These are phyloP conservation scores for Urocynchramus pylzowi DNA, from an alignment of 2,113 vertebrate species.

Conservation along the genomic window DNA sequence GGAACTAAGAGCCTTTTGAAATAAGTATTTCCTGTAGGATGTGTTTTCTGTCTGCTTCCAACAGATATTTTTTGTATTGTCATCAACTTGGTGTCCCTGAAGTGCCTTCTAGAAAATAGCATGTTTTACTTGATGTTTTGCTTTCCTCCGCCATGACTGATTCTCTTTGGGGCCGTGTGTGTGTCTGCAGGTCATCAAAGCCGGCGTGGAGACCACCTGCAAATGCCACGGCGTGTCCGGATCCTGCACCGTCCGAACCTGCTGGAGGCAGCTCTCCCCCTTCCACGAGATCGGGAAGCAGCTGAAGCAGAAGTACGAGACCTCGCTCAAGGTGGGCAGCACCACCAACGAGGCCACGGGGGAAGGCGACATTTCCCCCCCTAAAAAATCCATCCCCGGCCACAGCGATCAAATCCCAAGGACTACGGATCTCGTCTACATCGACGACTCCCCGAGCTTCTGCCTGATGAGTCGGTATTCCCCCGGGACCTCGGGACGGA, in stretches of 20 bases:
- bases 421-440: conserved; percentile 92
- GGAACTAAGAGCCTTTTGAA: background rate
- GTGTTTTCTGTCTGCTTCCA: background rate
- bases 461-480: conserved; percentile 92
- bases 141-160: background rate
- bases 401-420: conserved; percentile 87
- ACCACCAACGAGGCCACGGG: conserved; percentile 94
- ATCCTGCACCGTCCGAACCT: conserved; percentile 94
- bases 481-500: conserved; percentile 85
- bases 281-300: conserved; percentile 96
- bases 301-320: conserved; percentile 95
- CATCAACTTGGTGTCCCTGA: background rate
- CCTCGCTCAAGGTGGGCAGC: conserved; percentile 89
- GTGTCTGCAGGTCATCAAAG: conserved; percentile 88
- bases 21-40: background rate
- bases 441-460: conserved; percentile 97
- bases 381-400: conserved; percentile 70
- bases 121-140: background rate
- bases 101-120: background rate
- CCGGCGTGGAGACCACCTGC: conserved; percentile 94
- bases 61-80: background rate
- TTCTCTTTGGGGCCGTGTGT: background rate
- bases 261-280: conserved; percentile 95
- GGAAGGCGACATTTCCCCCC: conserved; percentile 87
- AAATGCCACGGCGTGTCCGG: conserved; percentile 97